Evolutionary conservation across 2,888 invertebrate genomes (phyloP).

Genomic region (Drosophila merina): DNA sequence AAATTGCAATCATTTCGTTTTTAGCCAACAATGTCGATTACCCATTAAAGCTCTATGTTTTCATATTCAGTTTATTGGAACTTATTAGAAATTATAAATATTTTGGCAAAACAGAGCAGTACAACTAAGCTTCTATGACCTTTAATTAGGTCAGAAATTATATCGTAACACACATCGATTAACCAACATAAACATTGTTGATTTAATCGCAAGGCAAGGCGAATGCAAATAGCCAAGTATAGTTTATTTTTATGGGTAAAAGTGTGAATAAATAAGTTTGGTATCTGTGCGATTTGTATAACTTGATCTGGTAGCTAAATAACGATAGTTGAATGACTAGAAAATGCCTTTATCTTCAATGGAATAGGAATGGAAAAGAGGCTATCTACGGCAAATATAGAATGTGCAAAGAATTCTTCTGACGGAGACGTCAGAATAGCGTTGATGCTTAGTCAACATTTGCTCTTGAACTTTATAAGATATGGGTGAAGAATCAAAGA

Average conservation of each 20-base stretch:
- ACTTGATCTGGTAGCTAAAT: constrained; percentile 19
- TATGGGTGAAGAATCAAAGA: constrained; percentile 1
- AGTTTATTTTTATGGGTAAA: constrained; percentile 3
- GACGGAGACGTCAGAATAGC: neutral
- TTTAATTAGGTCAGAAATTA: constrained; percentile 11
- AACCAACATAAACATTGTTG: constrained; percentile 18
- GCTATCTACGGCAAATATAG: constrained; percentile 6
- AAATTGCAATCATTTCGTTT: neutral
- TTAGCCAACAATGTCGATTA: neutral
- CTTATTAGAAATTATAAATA: neutral
- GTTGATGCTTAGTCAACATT: constrained; percentile 1
- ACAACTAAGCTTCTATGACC: neutral
- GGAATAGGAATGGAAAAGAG: constrained; percentile 5
- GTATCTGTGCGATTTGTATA: constrained; percentile 11
- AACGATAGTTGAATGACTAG: constrained; percentile 25
- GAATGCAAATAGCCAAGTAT: constrained; percentile 19
- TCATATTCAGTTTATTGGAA: neutral
- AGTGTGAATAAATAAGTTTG: neutral
- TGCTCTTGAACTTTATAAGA: constrained; percentile 1
- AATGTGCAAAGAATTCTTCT: neutral
- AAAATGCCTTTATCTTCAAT: constrained; percentile 28
- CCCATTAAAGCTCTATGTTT: neutral
- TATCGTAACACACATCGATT: constrained; percentile 10
- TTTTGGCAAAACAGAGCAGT: neutral
- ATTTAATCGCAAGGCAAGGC: constrained; percentile 30